Base-by-base conservation (phyloP, 2,113 vertebrate genomes). In the Lanius collurio region DNA sequence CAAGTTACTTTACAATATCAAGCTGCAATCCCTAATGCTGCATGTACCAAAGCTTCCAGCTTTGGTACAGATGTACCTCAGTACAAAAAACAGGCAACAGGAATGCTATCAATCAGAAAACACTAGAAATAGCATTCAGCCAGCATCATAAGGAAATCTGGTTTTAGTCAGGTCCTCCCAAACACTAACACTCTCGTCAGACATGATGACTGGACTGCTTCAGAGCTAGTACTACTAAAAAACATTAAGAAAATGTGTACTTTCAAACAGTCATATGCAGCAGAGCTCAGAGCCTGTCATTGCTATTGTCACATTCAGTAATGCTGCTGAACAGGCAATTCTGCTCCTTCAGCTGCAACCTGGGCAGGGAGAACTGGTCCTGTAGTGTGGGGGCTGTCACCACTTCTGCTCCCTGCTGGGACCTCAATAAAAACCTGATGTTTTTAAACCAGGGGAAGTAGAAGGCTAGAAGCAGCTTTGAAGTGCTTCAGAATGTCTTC, bases 301-400 rank as follows among this genome's bases (percentile, higher is more conserved):
- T 31, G 77, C 44, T n/a, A 49, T 6, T 44, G 59, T 23, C 41
- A 35, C 27, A 11, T 47, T 35, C 6, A 2, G 44, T 46, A 63
- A 55, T 68, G 67, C 42, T 63, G 65, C 63, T 46, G 63, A 71
- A 27, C 2, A 24, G 41, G 16, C 2, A 14, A 11, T 55, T 49
- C 65, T 31, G 28, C 22, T 69, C 30, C 26, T 31, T 6, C 37
- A 74, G 27, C 37, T 80, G 20, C 67, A 30, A 10, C 15, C 44
- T 0, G 0, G 52, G 49, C 44, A n/a, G 8, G 57, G 21, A 55
- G 53, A 92, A 42, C 20, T 0, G 1, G 15, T 35, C 2, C 3
- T 4, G 2, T 9, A 26, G 21, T 3, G 17, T 27, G 35, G 49
- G n/a, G 41, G 27, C n/a, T 55, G 44, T 49, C 37, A 50, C 30